These are phyloP conservation scores for Tricholauxania praeusta DNA, from an alignment of 2,888 invertebrate genomes.

Conservation along the genomic window DNA sequence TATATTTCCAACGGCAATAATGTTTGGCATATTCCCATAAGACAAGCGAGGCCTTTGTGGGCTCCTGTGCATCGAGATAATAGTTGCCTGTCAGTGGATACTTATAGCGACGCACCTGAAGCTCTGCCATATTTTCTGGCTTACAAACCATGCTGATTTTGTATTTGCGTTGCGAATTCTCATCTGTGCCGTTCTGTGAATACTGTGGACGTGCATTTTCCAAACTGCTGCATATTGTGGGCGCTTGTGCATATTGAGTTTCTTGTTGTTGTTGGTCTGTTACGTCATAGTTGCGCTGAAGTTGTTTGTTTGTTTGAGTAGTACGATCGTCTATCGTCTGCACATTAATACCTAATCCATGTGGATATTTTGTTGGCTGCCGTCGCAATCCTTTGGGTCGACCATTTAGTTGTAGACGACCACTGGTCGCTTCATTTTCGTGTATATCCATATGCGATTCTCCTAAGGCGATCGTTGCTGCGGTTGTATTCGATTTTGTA, in stretches of 20 bases:
- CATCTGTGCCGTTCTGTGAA: constrained; percentile 30
- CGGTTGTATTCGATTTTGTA: constrained; percentile 7
- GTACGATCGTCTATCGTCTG: constrained; percentile 52
- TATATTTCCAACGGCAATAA: constrained; percentile 59
- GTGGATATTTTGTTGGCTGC: constrained; percentile 62
- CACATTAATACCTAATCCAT: constrained; percentile 57
- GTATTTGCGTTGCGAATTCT: constrained; percentile 54
- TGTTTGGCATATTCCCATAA: constrained; percentile 52
- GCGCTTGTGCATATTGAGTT: constrained; percentile 24
- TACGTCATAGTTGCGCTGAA: constrained; percentile 35
- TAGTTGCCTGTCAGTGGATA: constrained; percentile 61
- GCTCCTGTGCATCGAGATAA: constrained; percentile 54
- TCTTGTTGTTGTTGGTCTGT: constrained; percentile 43
- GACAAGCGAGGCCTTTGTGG: constrained; percentile 53
- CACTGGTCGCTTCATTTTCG: background rate
- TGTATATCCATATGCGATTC: background rate
- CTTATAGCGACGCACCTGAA: constrained; percentile 62
- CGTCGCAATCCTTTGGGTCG: constrained; percentile 51
- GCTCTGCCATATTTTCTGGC: constrained; percentile 59
- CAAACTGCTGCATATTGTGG: constrained; percentile 21
- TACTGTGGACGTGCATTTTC: constrained; percentile 15
- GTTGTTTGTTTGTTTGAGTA: constrained; percentile 36
- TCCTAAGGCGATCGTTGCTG: background rate
- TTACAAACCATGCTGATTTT: constrained; percentile 56
- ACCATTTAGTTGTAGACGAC: constrained; percentile 40